These are phyloP conservation scores for Amphiprion percula DNA, from an alignment of 2,113 vertebrate species.

Conservation along the genomic window DNA sequence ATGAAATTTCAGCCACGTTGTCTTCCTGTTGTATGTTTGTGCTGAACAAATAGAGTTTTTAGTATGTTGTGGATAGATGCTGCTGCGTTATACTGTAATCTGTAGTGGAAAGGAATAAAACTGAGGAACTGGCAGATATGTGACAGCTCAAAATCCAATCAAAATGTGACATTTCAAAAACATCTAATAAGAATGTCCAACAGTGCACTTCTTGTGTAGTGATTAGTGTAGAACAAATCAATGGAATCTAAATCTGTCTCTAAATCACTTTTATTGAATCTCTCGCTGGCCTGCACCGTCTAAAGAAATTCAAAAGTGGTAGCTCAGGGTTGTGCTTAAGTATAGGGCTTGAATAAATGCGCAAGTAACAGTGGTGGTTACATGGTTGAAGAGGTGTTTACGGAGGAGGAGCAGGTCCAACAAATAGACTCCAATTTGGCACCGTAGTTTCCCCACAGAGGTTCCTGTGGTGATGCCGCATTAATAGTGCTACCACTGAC, in stretches of 20 bases:
- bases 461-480: background rate
- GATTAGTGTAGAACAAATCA: background rate
- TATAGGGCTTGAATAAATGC: no score
- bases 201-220: background rate
- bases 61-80: background rate
- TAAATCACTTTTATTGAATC: background rate
- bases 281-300: background rate
- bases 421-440: background rate
- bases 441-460: background rate
- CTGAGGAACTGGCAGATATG: slow-evolving; percentile 29
- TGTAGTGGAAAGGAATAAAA: background rate
- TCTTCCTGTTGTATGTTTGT: background rate
- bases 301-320: background rate
- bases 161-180: background rate
- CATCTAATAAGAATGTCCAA: slow-evolving; percentile 1
- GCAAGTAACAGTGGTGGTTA: background rate
- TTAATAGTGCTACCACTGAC: background rate
- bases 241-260: background rate
- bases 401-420: background rate
- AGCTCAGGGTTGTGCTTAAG: background rate
- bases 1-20: background rate
- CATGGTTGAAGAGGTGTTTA: background rate
- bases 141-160: slow-evolving; percentile 3
- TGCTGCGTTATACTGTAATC: background rate
- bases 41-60: background rate